Conservation (phyloP, 2,113 vertebrate genomes). For the Hippopotamus amphibius region DNA sequence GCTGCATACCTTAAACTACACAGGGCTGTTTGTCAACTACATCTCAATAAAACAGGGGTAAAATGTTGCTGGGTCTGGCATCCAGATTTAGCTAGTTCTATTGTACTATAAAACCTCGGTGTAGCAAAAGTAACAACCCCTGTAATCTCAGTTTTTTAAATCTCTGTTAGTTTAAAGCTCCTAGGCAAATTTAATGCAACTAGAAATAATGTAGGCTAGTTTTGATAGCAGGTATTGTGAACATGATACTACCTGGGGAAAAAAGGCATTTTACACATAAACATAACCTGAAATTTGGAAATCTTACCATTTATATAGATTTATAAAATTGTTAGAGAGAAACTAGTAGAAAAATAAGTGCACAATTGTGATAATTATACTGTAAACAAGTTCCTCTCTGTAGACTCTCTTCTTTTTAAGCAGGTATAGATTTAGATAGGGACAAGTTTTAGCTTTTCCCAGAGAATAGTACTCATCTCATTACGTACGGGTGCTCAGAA, state of each 20-base stretch:
- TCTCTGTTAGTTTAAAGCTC: background rate
- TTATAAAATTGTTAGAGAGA: constrained; percentile 38
- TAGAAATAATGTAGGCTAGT: background rate
- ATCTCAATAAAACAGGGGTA: background rate
- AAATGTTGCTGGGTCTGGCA: background rate
- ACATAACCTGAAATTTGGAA: constrained; percentile 24
- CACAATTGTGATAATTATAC: background rate
- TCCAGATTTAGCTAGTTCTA: background rate
- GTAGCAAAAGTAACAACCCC: background rate
- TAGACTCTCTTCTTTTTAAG: constrained; percentile 30
- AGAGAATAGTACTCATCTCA: background rate
- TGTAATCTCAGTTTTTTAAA: background rate
- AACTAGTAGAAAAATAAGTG: constrained; percentile 1
- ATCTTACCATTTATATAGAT: background rate
- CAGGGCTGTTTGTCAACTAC: background rate
- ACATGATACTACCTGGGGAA: background rate
- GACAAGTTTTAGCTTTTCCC: background rate
- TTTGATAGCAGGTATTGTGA: constrained; percentile 52
- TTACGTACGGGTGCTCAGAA: background rate
- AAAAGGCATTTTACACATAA: background rate
- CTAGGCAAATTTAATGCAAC: background rate
- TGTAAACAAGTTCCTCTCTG: background rate
- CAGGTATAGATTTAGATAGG: background rate
- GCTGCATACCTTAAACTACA: background rate
- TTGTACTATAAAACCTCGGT: background rate